Evolutionary conservation across 1,140 invertebrate species (phyloP), one percentile per base, ranked within the genome.

Genomic region (Branchinecta lindahli): DNA sequence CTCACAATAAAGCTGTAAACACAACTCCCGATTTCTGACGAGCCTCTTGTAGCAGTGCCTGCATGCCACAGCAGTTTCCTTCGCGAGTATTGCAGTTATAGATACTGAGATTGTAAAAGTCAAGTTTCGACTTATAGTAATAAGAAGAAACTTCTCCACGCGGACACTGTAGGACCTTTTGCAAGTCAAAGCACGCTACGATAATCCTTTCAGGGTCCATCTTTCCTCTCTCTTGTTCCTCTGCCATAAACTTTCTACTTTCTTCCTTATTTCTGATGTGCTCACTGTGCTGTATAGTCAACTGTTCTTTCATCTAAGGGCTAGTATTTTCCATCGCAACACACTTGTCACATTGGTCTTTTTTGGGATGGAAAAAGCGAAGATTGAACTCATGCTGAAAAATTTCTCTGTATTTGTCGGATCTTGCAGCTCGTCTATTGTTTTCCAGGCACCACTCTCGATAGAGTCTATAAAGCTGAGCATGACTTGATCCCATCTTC

Each of bases 141-240:
- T 61, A 61, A 61, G 52, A 61, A 61, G 52, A 61, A 61, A 61
- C 18, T 61, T 61, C 52, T 61, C 52, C 52, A 61, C 52, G 52
- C 52, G 52, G 52, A 61, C 12, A 61, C 52, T 61, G 52, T 61
- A 61, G 52, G 52, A 61, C 52, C 52, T 61, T 61, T 61, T 61
- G 52, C 6, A 6, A 61, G 52, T 61, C 52, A 61, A 61, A 61
- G 52, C 52, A 61, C 52, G 52, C 52, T 61, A 61, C 18, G 52
- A 61, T 61, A 61, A 61, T 61, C 12, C 52, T 61, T 61, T 61
- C 12, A 61, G 52, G 52, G 52, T 61, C 52, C 52, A 61, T 61
- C 52, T 61, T 61, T 61, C 52, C 52, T 61, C 52, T 61, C 52
- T 61, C 52, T 61, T 61, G 52, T 61, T 61, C 52, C 52, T 61